phyloP scores from a whole-genome alignment of 2,113 vertebrate species.

The Gallinago jamesoni region DNA sequence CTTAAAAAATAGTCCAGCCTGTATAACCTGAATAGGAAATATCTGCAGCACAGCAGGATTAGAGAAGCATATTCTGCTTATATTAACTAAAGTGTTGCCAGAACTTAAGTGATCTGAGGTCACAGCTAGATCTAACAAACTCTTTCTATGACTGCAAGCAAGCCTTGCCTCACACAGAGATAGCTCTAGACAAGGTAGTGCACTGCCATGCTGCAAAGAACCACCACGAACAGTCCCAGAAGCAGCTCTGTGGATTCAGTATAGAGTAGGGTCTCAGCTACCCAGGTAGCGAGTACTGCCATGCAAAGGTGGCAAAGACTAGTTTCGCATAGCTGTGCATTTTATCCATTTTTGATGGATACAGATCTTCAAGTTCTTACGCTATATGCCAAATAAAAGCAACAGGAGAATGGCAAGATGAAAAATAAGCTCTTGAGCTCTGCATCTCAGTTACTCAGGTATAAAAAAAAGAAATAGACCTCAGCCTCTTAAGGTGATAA shows the following conservation, averaged over 20 bases:
- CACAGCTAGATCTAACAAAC: not conserved
- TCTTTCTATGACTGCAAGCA: not conserved
- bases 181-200: not conserved
- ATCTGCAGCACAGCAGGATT: not conserved
- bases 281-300: accelerated
- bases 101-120: not conserved
- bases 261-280: not conserved
- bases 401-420: not conserved
- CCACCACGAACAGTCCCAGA: not conserved
- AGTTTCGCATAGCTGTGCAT: not conserved
- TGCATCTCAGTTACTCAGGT: not conserved
- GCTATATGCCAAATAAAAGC: not conserved
- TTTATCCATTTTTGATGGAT: not conserved
- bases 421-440: not conserved
- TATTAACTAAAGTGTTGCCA: not conserved
- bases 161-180: not conserved
- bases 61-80: not conserved
- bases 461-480: not conserved
- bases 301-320: not conserved
- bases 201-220: accelerated
- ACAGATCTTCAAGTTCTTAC: not conserved
- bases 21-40: not conserved
- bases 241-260: not conserved
- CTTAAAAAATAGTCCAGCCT: not conserved
- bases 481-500: not conserved